Evolutionary conservation across 2,113 vertebrate species (phyloP), one percentile per base, ranked within the genome.

Genomic region (Calyptomena viridis): DNA sequence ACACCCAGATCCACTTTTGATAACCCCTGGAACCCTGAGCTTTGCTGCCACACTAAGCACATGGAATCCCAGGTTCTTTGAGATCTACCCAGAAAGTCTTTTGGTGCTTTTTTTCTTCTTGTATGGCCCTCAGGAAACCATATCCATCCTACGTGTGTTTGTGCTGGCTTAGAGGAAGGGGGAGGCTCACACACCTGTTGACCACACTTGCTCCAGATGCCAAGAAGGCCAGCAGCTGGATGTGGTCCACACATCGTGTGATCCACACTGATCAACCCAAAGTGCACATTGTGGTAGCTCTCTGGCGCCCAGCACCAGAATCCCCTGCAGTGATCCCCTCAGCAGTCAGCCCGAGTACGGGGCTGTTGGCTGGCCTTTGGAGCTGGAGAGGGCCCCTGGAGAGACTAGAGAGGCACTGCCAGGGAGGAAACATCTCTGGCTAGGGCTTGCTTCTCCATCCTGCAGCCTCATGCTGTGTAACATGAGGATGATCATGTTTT

Each of bases 161-260:
- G 0, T 6, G 8, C 22, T 20, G 35, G 55, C 55, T 75, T 27
- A 59, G 18, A 59, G 42, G 46, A 18, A 40, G 60, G 12, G 30
- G 50, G 8, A 46, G 33, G 35, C 11, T 22, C 47, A 15, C 15
- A 25, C 63, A 58, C 7, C 37, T 16, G 18, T 47, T 39, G 15
- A 47, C 15, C 62, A 33, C 3, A 0, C 23, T 71, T 2, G 1
- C 42, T 25, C 56, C 37, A 31, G 39, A 33, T n/a, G 39, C 14
- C 1, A 1, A 30, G 2, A 46, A 2, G 4, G 27, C 18, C 13
- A 21, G 19, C 30, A 35, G 31, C 35, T 5, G 40, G 39, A 27
- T n/a, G 4, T 8, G 13, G 21, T 6, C 33, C 35, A 11, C 16
- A 11, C 9, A 19, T 37, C 33, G 14, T n/a, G 21, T 20, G 21